Evolutionary conservation across 1,140 invertebrate species (phyloP), one percentile per base, ranked within the genome.

Genomic region (Stenopsyche tienmushanensis): DNA sequence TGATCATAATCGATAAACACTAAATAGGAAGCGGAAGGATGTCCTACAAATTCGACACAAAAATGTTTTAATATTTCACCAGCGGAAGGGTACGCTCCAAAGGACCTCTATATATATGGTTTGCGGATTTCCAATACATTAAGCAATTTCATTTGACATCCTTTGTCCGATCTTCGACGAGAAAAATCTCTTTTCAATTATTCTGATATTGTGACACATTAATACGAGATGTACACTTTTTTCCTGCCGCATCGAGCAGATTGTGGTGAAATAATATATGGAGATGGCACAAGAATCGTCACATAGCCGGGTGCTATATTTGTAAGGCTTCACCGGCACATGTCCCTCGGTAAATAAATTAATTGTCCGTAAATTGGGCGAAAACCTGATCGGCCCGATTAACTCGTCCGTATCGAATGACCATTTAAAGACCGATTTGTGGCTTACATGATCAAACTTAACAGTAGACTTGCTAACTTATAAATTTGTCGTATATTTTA

Each of bases 121-220:
- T 58, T 67, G 60, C 53, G 66, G 66, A 67, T 67, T 59, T 67
- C 58, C 66, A 64, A 42, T 52, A 64, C 62, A 67, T 58, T 64
- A 60, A 59, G n/a, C 59, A 62, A 49, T 63, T 21, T 60, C 44
- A 26, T 39, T 47, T 47, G 49, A 55, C 24, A 34, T 34, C 29
- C 5, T 34, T 34, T 13, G 29, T 34, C 29, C 5, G 13, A 5
- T 7, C 29, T 7, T 34, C 13, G 29, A 34, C 29, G 5, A 34
- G 5, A 34, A 7, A 34, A n/a, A n/a, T n/a, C n/a, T 34, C 13
- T 34, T 34, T 34, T 34, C 13, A 34, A 13, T 34, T 34, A 34
- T 34, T n/a, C n/a, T 7, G 13, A 34, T 34, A 34, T 34, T 34
- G 5, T 34, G 5, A 34, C 29, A 34, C 29, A 34, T 34, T 34